Base-by-base conservation (phyloP, 1,140 invertebrate species). In the Drosophila serrata region DNA sequence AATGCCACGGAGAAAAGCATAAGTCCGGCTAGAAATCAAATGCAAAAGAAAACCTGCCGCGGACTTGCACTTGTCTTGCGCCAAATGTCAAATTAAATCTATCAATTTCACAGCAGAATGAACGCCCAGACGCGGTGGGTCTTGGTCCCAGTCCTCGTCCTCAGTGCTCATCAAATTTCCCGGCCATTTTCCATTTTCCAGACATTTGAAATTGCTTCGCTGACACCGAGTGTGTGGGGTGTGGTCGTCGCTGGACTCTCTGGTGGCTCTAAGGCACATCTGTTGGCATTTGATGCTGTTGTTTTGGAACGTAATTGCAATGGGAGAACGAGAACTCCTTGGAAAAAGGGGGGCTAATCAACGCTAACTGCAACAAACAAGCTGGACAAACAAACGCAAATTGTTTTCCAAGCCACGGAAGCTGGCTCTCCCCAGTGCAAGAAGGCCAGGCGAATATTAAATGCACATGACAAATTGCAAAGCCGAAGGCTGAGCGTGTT, bases 361-460 rank as follows among this genome's bases (percentile, higher is more conserved):
- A 87, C 85, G 84, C 85, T 88, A 90, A 87, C 80, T 90, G 84
- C 84, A 88, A 87, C 84, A 87, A 87, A 87, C 84, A 84, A 87
- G 84, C 76, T 87, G 85, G 84, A 88, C 85, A 87, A 87, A 87
- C 84, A 87, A 87, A 87, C 85, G 80, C 60, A 87, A 87, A 87
- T 87, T 87, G 80, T 88, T 87, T 87, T 88, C 59, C 60, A 31
- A 48, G 43, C 57, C 57, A 65, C 62, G 65, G 65, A 69, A 69
- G 65, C 62, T 31, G 3, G 31, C 35, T 11, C 40, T 33, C 27
- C 29, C 24, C 9, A 57, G 9, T 31, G 31, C 7, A 5, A 51
- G 48, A 51, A 27, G 51, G 42, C 64, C 51, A 40, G 59, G 84
- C 76, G 75, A 87, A 87, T 87, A 87, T 87, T 87, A 88, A 88